Percentiles rank a stretch among this genome's conserved stretches.
Evolutionary conservation across 2,113 vertebrate genomes (phyloP).

Genomic region (Syngnathus scovelli): DNA sequence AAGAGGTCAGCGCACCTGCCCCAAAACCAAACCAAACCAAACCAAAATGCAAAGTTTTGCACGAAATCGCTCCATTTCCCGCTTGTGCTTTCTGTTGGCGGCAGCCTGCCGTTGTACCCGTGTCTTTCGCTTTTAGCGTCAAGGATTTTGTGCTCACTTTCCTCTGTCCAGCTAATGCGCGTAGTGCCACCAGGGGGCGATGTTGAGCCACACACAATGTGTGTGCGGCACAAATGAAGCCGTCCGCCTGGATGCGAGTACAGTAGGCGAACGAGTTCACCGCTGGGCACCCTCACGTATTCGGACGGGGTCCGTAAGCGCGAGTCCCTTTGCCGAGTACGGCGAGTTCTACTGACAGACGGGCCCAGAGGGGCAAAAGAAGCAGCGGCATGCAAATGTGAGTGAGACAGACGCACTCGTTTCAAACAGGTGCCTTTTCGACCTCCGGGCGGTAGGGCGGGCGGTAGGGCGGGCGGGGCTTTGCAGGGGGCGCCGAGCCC

Average conservation of each 20-base stretch:
- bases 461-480: too few relatives aligned
- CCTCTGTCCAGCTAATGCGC: slow-evolving; percentile 30
- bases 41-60: too few relatives aligned
- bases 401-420: too few relatives aligned
- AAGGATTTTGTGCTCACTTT: slow-evolving; percentile 34
- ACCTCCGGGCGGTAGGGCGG: slow-evolving; percentile 28
- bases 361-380: slow-evolving; percentile 55
- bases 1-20: background rate
- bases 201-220: slow-evolving; percentile 67
- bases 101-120: too few relatives aligned
- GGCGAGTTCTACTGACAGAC: slow-evolving; percentile 74
- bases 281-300: slow-evolving; percentile 40
- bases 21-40: background rate
- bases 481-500: slow-evolving; percentile 28
- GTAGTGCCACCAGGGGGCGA: slow-evolving; percentile 71
- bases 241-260: slow-evolving; percentile 63
- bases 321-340: slow-evolving; percentile 66
- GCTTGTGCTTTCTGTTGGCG: too few relatives aligned
- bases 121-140: slow-evolving; percentile 14
- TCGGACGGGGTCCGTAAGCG: slow-evolving; percentile 16
- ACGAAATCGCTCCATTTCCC: background rate
- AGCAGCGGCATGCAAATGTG: slow-evolving; percentile 1
- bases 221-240: slow-evolving; percentile 60
- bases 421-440: slow-evolving; percentile 33
- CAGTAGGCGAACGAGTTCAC: slow-evolving; percentile 44